Evolutionary conservation across 2,888 invertebrate species (phyloP).

Genomic region (Plemyria rubiginata): DNA sequence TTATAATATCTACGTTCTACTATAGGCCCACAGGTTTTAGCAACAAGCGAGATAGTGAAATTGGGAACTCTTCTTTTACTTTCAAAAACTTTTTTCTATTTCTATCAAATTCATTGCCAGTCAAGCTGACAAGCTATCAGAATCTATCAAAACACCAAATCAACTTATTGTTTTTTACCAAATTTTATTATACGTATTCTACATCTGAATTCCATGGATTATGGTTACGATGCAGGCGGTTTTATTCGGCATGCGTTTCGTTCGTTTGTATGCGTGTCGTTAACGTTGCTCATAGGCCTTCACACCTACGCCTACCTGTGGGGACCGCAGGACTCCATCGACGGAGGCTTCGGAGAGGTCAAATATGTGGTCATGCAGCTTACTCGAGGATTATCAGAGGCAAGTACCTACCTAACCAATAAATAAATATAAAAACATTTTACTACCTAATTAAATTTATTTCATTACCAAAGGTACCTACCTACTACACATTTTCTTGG

Average conservation of each 20-base stretch:
- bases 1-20: too few species aligned
- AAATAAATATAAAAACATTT: too few species aligned
- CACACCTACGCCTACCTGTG: slow-evolving; percentile 67
- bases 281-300: slow-evolving; percentile 65
- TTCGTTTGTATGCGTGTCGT: slow-evolving; percentile 65
- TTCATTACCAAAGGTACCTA: too few species aligned
- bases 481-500: too few species aligned
- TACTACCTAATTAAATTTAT: too few species aligned
- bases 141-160: not conserved
- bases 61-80: not conserved
- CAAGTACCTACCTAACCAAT: slow-evolving; percentile 8
- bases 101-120: too few species aligned
- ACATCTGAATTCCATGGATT: slow-evolving; percentile 53
- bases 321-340: slow-evolving; percentile 57
- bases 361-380: slow-evolving; percentile 74
- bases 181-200: not conserved
- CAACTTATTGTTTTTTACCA: not conserved
- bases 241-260: slow-evolving; percentile 58
- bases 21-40: too few species aligned
- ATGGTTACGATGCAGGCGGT: slow-evolving; percentile 47
- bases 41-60: too few species aligned
- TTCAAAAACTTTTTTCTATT: too few species aligned
- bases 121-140: not conserved
- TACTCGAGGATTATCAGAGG: slow-evolving; percentile 68
- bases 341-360: slow-evolving; percentile 67